These are phyloP conservation scores for Drosophila mimica DNA, from an alignment of 2,888 invertebrate genomes.

Conservation along the genomic window DNA sequence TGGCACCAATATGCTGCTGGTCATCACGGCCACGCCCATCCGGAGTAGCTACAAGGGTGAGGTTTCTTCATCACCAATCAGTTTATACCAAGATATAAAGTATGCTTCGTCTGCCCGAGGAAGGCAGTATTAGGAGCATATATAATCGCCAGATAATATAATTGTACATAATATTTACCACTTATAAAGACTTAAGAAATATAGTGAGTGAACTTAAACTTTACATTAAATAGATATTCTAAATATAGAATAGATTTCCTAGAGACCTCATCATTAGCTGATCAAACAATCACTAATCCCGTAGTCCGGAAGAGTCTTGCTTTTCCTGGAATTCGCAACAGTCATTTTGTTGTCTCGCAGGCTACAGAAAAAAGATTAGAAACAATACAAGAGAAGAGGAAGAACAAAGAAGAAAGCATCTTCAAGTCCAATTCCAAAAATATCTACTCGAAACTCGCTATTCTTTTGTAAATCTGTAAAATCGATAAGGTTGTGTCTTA, in stretches of 20 bases:
- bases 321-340: neutral
- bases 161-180: neutral
- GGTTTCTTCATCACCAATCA: constrained; percentile 33
- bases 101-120: neutral
- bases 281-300: too few species aligned
- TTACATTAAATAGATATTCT: neutral
- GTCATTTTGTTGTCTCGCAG: too few species aligned
- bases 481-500: neutral
- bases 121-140: neutral
- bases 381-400: neutral
- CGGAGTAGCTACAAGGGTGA: constrained; percentile 92
- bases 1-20: constrained; percentile 87
- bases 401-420: neutral
- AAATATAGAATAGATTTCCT: too few species aligned
- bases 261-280: too few species aligned
- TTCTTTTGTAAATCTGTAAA: neutral
- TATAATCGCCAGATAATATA: neutral
- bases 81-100: neutral
- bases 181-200: neutral
- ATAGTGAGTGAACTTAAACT: neutral
- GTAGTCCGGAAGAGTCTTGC: neutral
- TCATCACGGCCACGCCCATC: constrained; percentile 91
- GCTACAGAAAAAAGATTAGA: too few species aligned
- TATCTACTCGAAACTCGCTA: neutral
- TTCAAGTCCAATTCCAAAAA: neutral